Base-by-base conservation (phyloP, 2,797 vertebrate genomes). In the Thaleichthys pacificus region DNA sequence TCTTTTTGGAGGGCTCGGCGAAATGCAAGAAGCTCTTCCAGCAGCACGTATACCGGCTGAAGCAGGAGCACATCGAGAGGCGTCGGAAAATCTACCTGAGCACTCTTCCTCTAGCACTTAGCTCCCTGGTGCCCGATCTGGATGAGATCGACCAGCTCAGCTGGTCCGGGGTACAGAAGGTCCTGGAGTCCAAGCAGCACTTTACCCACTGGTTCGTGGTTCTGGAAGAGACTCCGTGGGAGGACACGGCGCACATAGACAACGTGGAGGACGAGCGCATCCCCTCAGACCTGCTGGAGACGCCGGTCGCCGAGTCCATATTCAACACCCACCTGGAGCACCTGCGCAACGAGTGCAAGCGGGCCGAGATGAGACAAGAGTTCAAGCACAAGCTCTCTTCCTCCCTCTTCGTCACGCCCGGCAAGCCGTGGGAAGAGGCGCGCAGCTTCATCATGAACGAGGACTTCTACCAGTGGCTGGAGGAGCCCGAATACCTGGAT, bases 371-470 rank as follows among this genome's bases (percentile, higher is more conserved):
- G 94, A 79, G 93, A 4, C 82, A 91, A 61, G 91, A 94, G 0
- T 96, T 96, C 84, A 95, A 94, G 21, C 93, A 93, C 42, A 95
- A 93, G 80, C 84, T 96, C 78, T 89, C 91, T 77, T 89, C 85
- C 0, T 96, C 95, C 0, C 95, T 92, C 0, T 96, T 96, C 72
- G 91, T 96, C 73, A 96, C 95, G 0, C 94, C 95, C 0, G 95
- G 95, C 0, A 96, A 95, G 30, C 95, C 95, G 8, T 96, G 95
- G 95, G 95, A 96, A 70, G 95, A 96, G 30, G 95, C 95, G 0
- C 89, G 95, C 0, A 96, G 95, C 83, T 96, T 96, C 83, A 95
- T 96, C 68, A 96, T 96, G 95, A 96, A 93, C 1, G 93, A 93
- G 80, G 93, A 94, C 73, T 96, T 96, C 60, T 96, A 95, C 85